Conservation (phyloP, 2,888 invertebrate genomes). For the Rutpela maculata region DNA sequence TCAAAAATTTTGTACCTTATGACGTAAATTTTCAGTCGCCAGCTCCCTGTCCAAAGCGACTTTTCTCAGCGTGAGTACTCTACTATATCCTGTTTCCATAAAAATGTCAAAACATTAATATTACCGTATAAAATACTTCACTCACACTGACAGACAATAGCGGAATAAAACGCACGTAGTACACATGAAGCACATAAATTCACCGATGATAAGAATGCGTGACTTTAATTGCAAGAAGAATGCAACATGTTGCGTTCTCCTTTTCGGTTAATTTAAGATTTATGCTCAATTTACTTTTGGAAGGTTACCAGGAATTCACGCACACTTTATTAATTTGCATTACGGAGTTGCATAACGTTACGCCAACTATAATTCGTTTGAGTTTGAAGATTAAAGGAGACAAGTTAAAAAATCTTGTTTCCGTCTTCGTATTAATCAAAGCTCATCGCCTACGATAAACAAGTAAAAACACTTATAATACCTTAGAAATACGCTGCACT, state of each 20-base stretch:
- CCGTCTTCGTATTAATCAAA: conserved; percentile 17
- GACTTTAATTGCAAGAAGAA: conserved; percentile 36
- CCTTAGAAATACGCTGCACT: not conserved
- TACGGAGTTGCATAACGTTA: conserved; percentile 33
- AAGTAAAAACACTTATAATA: not conserved
- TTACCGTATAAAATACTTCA: not conserved
- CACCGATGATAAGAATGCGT: conserved; percentile 29
- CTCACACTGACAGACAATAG: not conserved
- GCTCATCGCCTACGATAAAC: not conserved
- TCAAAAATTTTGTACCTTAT: too few relatives aligned
- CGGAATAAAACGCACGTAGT: not conserved
- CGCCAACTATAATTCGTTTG: conserved; percentile 8
- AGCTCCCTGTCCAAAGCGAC: too few relatives aligned
- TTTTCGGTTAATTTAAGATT: conserved; percentile 38
- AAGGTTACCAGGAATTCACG: conserved; percentile 38
- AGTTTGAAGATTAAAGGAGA: conserved; percentile 20
- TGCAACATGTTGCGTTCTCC: conserved; percentile 35
- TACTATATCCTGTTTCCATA: too few relatives aligned
- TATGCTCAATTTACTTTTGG: conserved; percentile 45
- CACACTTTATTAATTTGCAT: conserved; percentile 35
- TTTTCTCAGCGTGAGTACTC: too few relatives aligned
- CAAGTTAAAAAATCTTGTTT: conserved; percentile 7
- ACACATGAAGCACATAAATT: not conserved
- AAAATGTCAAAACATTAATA: too few relatives aligned
- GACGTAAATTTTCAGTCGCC: too few relatives aligned